Percentiles rank a stretch among this genome's conserved stretches.
Conservation (phyloP, 1,140 invertebrate genomes). For the Brachionus calyciflorus region DNA sequence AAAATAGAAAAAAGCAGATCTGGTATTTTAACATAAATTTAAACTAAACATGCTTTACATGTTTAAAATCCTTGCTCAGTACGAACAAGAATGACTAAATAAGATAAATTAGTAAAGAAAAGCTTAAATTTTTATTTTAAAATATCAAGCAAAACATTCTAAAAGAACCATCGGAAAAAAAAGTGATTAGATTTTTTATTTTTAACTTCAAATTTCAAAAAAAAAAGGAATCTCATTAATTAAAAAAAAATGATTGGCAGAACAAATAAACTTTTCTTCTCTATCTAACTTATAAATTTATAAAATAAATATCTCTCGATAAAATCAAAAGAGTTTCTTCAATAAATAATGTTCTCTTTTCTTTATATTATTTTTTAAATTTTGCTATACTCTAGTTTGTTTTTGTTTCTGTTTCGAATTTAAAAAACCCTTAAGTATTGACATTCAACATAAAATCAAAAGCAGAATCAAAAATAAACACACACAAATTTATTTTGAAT, state of each 20-base stretch:
- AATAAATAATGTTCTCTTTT: not conserved
- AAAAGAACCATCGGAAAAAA: conserved; percentile 27
- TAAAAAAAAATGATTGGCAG: conserved; percentile 25
- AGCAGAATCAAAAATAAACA: conserved; percentile 11
- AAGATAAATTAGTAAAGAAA: conserved; percentile 18
- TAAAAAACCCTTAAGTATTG: conserved; percentile 31
- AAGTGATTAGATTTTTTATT: not conserved
- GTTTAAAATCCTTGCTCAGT: no score
- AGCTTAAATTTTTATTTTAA: conserved; percentile 27
- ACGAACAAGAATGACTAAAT: no score
- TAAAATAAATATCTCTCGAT: not conserved
- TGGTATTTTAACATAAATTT: no score
- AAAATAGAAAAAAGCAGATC: no score
- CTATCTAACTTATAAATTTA: not conserved
- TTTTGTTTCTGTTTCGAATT: conserved; percentile 40
- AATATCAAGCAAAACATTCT: not conserved
- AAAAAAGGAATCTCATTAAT: conserved; percentile 30
- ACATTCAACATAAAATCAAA: conserved; percentile 17
- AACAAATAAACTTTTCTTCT: not conserved
- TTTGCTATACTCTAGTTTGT: conserved; percentile 20
- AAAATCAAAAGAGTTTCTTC: no score
- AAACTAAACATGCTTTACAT: no score
- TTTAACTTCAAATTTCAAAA: no score
- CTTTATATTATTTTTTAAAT: no score
- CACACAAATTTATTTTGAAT: not conserved